phyloP scores from a whole-genome alignment of 2,888 invertebrate species.

The Pristionchus maxplancki region DNA sequence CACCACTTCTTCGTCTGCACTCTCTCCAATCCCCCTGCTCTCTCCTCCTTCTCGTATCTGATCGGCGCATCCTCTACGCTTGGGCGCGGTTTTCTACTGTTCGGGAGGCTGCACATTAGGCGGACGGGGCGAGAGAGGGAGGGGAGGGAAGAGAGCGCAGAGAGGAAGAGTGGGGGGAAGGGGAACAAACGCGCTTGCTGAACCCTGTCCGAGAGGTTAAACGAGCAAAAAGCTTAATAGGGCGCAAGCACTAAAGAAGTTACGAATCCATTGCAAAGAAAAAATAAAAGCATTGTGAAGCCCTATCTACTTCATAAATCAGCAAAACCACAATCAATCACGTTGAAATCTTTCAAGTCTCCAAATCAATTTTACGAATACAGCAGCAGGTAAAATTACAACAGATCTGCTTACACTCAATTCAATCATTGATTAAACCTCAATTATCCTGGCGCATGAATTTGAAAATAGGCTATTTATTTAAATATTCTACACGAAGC shows the following conservation, averaged over 20 bases:
- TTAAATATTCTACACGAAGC: no score
- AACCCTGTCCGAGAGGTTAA: slow-evolving; percentile 33
- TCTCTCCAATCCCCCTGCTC: slow-evolving; percentile 12
- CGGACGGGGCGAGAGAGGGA: background rate
- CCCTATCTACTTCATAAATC: background rate
- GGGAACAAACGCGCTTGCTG: background rate
- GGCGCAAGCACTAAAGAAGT: background rate
- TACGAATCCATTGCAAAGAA: background rate
- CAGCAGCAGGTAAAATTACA: no score
- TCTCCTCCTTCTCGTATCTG: background rate
- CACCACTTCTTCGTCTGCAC: background rate
- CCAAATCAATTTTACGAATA: no score
- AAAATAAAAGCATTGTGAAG: no score
- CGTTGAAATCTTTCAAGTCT: no score
- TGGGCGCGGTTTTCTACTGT: slow-evolving; percentile 16
- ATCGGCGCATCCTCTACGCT: slow-evolving; percentile 29
- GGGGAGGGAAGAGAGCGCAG: background rate
- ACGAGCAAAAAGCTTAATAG: background rate
- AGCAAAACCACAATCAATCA: no score
- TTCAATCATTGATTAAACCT: background rate
- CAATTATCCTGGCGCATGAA: no score
- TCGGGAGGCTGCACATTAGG: background rate
- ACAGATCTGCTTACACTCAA: no score
- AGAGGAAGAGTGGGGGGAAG: background rate
- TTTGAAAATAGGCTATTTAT: no score